Evolutionary conservation across 2,888 invertebrate species (phyloP).

Genomic region (Chrysolina americana): DNA sequence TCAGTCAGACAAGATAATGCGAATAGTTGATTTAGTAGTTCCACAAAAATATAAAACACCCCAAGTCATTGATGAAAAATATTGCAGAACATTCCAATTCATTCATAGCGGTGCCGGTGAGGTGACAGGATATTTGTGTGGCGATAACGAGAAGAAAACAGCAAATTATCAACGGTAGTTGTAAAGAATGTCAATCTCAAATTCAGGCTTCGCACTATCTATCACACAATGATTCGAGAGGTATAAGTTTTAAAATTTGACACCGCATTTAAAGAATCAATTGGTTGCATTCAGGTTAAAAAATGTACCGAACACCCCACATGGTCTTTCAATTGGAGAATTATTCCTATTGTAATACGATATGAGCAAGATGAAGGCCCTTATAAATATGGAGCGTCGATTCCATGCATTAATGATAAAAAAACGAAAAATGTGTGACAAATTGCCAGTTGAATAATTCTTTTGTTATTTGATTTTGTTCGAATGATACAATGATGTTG

Average conservation of each 20-base stretch:
- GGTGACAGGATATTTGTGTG: background rate
- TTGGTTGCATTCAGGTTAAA: conserved; percentile 25
- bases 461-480: too few species aligned
- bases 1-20: too few species aligned
- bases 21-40: too few species aligned
- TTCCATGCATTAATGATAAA: too few species aligned
- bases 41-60: too few species aligned
- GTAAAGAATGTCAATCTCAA: background rate
- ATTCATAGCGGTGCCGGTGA: background rate
- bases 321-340: background rate
- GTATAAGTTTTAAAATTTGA: conserved; percentile 22
- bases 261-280: conserved; percentile 29
- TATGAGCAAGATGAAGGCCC: background rate
- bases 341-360: background rate
- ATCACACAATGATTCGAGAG: background rate
- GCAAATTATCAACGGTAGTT: background rate
- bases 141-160: conserved; percentile 7
- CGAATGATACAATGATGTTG: too few species aligned
- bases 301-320: background rate
- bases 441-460: too few species aligned
- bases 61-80: too few species aligned
- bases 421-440: too few species aligned
- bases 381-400: background rate
- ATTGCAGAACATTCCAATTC: background rate
- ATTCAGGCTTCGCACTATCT: background rate